Conservation (phyloP, 1,140 invertebrate genomes). For the Apis mellifera region DNA sequence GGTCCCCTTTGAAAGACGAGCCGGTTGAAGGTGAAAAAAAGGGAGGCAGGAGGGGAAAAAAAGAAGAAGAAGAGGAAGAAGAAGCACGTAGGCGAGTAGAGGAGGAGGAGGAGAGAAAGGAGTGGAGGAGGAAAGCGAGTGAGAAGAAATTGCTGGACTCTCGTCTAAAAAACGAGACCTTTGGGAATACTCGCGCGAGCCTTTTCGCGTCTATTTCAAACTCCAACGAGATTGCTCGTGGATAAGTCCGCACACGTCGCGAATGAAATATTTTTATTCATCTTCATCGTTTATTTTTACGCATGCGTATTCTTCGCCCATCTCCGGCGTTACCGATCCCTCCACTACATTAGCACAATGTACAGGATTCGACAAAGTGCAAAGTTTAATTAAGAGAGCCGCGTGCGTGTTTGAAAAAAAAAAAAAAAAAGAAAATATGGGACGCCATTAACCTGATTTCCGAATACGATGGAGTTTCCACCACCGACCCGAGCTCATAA, state of each 20-base stretch:
- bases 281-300: not conserved
- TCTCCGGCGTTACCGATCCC: not conserved
- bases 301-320: not conserved
- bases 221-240: not conserved
- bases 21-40: not conserved
- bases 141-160: slow-evolving; percentile 33
- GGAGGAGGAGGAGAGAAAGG: not conserved
- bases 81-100: not conserved
- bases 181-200: not conserved
- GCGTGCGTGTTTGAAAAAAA: not conserved
- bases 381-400: not conserved
- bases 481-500: not conserved
- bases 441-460: not conserved
- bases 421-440: not conserved
- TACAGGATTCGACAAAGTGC: not conserved
- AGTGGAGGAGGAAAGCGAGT: not conserved
- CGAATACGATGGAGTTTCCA: not conserved
- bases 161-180: slow-evolving; percentile 13
- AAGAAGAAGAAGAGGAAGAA: not conserved
- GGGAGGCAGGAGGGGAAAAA: not conserved
- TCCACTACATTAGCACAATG: not conserved
- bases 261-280: not conserved
- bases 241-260: not conserved
- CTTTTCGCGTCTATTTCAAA: not conserved
- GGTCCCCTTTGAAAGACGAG: slow-evolving; percentile 42